These are phyloP conservation scores for Acrocephalus scirpaceus DNA, from an alignment of 2,797 vertebrate species.

Conservation along the genomic window DNA sequence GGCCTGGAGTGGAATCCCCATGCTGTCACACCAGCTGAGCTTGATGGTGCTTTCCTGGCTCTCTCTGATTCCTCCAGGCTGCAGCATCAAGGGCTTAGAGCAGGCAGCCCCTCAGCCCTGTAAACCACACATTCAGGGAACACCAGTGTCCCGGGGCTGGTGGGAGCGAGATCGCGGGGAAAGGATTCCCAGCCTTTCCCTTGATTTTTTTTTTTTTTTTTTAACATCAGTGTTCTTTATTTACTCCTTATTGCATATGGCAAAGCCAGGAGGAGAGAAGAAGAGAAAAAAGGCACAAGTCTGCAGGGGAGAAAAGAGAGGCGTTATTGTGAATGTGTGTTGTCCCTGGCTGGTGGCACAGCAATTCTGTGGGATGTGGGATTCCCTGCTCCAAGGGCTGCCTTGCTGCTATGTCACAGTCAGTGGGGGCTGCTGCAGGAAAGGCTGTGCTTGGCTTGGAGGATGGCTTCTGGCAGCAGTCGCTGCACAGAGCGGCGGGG, in stretches of 20 bases:
- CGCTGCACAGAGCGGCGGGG: accelerated
- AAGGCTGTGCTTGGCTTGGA: neutral
- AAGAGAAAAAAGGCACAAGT: constrained; percentile 52
- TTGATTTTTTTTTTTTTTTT: neutral
- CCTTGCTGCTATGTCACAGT: neutral
- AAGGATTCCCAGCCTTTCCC: neutral
- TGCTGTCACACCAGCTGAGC: neutral
- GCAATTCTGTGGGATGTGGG: constrained; percentile 37
- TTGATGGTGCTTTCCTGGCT: neutral
- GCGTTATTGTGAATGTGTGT: constrained; percentile 45
- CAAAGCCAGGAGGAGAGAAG: constrained; percentile 51
- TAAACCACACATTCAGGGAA: neutral
- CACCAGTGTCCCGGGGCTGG: accelerated
- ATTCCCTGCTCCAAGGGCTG: constrained; percentile 8
- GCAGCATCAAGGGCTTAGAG: neutral
- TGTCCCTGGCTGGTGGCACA: constrained; percentile 51
- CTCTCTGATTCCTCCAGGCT: neutral
- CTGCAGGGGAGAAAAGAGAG: constrained; percentile 57
- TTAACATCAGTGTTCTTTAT: constrained; percentile 20
- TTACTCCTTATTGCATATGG: constrained; percentile 59
- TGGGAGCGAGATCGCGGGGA: neutral
- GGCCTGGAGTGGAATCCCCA: neutral
- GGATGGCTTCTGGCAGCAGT: neutral
- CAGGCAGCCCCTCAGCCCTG: neutral
- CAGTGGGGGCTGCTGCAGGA: neutral